phyloP scores from a whole-genome alignment of 2,797 vertebrate genomes.

The Synanceia verrucosa region DNA sequence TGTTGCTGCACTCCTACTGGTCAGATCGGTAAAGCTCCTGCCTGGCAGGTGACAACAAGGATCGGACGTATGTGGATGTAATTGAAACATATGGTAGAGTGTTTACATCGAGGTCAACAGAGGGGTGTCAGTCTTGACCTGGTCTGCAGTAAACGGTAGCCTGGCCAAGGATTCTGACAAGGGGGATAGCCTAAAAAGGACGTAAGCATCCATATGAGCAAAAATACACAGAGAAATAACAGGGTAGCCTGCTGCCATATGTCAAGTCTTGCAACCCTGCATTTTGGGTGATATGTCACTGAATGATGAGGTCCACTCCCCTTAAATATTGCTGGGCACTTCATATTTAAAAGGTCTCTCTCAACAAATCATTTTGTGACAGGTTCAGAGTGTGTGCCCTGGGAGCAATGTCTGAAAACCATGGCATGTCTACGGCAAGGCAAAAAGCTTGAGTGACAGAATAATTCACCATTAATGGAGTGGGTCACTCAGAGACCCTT shows the following conservation, averaged over 20 bases:
- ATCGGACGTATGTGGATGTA: neutral
- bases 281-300: constrained; percentile 52
- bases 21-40: neutral
- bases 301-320: constrained; percentile 63
- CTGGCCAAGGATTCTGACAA: neutral
- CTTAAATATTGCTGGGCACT: constrained; percentile 54
- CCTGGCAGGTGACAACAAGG: neutral
- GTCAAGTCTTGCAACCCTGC: constrained; percentile 49
- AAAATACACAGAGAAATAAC: constrained; percentile 42
- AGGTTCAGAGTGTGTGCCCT: constrained; percentile 51
- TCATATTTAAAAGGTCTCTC: constrained; percentile 67
- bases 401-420: constrained; percentile 51
- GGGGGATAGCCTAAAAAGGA: constrained; percentile 9
- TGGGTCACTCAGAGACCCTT: constrained; percentile 48
- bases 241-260: constrained; percentile 57
- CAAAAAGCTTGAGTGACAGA: constrained; percentile 66
- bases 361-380: constrained; percentile 64
- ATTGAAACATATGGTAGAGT: constrained; percentile 1
- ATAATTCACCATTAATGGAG: constrained; percentile 69
- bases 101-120: neutral
- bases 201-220: constrained; percentile 1
- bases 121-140: constrained; percentile 3
- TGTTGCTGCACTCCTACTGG: neutral
- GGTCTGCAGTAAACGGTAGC: neutral
- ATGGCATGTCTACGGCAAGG: constrained; percentile 48